Evolutionary conservation across 2,888 invertebrate genomes (phyloP), one percentile per base, ranked within the genome.

Genomic region (Sesamia inferens): DNA sequence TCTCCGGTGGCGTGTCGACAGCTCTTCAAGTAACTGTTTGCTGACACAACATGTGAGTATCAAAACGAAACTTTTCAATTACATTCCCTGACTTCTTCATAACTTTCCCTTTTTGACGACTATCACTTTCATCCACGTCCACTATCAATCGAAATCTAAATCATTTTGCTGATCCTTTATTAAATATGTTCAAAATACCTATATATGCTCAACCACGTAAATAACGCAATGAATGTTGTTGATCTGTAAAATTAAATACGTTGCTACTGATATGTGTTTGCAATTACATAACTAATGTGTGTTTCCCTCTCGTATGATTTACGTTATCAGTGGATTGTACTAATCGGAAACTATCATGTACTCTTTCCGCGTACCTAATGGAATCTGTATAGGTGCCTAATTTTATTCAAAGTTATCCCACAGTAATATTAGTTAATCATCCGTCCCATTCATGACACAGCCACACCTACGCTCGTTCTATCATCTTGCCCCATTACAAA

Each of bases 21-120:
- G 67, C 63, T 81, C 71, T 68, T 10, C 58, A 70, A 77, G 62
- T 84, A 78, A 81, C 74, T 74, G 71, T 74, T 75, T 63, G 61
- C 51, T 59, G 68, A 75, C 76, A 77, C 82, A 88, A 83, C 79
- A 88, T 88, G 88, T 88, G 74, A 88, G 88, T 83, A 61, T 55
- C n/a, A 16, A 47, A 10, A 24, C 24, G 16, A 22, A n/a, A 55
- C 14, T 2, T 39, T 16, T 14, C 6, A 39, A 8, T 16, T 16
- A 51, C 16, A 8, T 22, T 13, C 24, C 7, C 42, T 51, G 11
- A 14, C 47, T 19, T 31, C 31, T 31, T 31, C 31, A 31, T 31
- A 31, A 31, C 31, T 31, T 31, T 22, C 1, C 13, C 8, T 44
- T 22, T 22, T 22, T 24, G 5, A 22, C 1, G 14, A n/a, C 31